Conservation (phyloP, 2,888 invertebrate species). For the Encarsia formosa region DNA sequence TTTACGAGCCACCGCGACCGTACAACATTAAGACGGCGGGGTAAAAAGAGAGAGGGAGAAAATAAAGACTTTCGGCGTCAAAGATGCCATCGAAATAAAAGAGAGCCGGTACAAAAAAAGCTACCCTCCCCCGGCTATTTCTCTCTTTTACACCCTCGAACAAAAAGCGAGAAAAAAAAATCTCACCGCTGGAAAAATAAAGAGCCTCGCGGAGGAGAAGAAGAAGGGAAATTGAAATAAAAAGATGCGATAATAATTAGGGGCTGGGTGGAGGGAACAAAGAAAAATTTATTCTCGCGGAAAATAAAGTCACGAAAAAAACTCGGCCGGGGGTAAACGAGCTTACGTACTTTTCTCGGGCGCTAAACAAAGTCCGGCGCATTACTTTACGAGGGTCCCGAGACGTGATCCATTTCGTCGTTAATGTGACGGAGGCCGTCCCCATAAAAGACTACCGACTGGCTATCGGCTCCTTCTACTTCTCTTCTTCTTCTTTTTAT, state of each 20-base stretch:
- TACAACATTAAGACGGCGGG: no score
- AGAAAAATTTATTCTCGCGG: constrained; percentile 19
- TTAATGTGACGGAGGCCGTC: constrained; percentile 45
- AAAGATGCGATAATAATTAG: constrained; percentile 27
- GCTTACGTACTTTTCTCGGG: constrained; percentile 22
- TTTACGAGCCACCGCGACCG: no score
- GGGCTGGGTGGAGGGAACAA: no score
- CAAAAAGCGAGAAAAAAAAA: not conserved
- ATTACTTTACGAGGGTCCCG: constrained; percentile 47
- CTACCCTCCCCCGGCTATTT: no score
- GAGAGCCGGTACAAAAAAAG: no score
- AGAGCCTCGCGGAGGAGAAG: constrained; percentile 7
- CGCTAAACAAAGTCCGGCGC: constrained; percentile 45
- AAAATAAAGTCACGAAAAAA: constrained; percentile 10
- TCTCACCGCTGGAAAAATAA: no score
- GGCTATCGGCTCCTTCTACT: not conserved
- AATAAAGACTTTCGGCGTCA: no score
- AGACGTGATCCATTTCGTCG: constrained; percentile 49
- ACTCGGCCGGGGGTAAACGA: not conserved
- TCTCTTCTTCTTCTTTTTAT: not conserved
- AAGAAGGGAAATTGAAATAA: constrained; percentile 4
- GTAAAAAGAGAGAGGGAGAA: no score
- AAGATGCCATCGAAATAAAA: no score
- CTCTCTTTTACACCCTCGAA: no score
- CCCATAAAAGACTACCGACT: constrained; percentile 38